Percentiles rank a stretch among this genome's conserved stretches.
phyloP scores from a whole-genome alignment of 23 tunicate genomes.

The Ciona savignyi region DNA sequence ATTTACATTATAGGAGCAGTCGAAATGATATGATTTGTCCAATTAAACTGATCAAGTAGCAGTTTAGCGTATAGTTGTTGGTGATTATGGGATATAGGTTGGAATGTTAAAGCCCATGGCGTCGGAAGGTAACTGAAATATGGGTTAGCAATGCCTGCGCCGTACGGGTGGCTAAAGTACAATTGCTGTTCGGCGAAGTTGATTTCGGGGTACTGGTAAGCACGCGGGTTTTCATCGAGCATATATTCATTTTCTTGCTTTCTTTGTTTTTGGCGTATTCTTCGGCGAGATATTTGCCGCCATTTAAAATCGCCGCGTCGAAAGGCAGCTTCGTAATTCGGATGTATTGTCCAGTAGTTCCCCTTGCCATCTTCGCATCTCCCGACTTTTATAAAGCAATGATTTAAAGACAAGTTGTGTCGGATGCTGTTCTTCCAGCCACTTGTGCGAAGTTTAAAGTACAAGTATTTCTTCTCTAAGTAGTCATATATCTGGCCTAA shows the following conservation, averaged over 20 bases:
- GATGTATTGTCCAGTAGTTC: constrained; percentile 10
- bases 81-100: background rate
- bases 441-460: background rate
- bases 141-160: background rate
- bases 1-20: too few species aligned
- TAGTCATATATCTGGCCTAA: constrained; percentile 7
- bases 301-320: constrained; percentile 9
- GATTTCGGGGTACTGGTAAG: background rate
- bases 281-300: constrained; percentile 13
- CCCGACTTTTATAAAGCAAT: constrained; percentile 10
- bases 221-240: background rate
- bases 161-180: background rate
- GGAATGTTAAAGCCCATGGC: background rate
- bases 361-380: constrained; percentile 25
- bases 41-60: background rate
- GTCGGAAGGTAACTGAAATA: background rate
- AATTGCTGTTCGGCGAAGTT: too few species aligned
- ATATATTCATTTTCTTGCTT: background rate
- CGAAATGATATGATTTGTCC: background rate
- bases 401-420: constrained; percentile 15
- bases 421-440: constrained; percentile 24
- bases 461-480: background rate
- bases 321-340: background rate
- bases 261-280: background rate
- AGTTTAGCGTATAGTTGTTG: background rate